These are phyloP conservation scores for Sthenelais limicola DNA, from an alignment of 2,888 invertebrate genomes.

Conservation along the genomic window DNA sequence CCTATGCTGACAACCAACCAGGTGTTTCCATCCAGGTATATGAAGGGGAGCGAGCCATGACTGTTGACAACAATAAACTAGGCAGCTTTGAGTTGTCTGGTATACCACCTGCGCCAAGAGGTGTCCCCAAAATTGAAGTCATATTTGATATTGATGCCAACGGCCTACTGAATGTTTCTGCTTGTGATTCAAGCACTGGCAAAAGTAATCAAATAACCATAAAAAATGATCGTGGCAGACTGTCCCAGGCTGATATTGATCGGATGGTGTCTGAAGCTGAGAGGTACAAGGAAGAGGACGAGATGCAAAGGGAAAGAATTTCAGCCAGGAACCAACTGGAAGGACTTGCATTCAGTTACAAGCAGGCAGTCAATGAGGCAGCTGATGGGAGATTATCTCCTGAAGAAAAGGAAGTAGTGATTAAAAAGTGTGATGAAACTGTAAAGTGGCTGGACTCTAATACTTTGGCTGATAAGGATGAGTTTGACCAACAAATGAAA, in stretches of 20 bases:
- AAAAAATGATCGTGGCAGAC: slow-evolving; percentile 83
- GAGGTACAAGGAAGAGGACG: slow-evolving; percentile 62
- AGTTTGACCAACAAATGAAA: slow-evolving; percentile 83
- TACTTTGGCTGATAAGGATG: slow-evolving; percentile 83
- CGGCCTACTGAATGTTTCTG: slow-evolving; percentile 78
- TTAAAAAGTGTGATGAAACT: slow-evolving; percentile 76
- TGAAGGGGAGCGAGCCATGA: slow-evolving; percentile 96
- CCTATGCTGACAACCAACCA: slow-evolving; percentile 89
- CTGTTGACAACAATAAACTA: slow-evolving; percentile 86
- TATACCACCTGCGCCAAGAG: slow-evolving; percentile 67
- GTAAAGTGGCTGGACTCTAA: slow-evolving; percentile 87
- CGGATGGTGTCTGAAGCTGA: slow-evolving; percentile 75
- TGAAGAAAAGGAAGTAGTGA: slow-evolving; percentile 80
- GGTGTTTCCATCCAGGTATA: slow-evolving; percentile 77
- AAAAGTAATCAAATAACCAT: slow-evolving; percentile 86
- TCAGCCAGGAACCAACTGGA: slow-evolving; percentile 63
- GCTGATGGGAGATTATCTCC: slow-evolving; percentile 74
- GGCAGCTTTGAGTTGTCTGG: slow-evolving; percentile 64
- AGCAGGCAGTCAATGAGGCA: slow-evolving; percentile 76
- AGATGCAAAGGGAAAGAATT: slow-evolving; percentile 60
- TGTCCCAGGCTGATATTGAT: slow-evolving; percentile 88
- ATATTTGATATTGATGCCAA: slow-evolving; percentile 91
- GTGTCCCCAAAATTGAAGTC: slow-evolving; percentile 74
- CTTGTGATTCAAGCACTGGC: slow-evolving; percentile 81
- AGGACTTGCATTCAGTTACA: slow-evolving; percentile 68